phyloP scores from a whole-genome alignment of 2,888 invertebrate genomes.

The Standfussiana lucernea region DNA sequence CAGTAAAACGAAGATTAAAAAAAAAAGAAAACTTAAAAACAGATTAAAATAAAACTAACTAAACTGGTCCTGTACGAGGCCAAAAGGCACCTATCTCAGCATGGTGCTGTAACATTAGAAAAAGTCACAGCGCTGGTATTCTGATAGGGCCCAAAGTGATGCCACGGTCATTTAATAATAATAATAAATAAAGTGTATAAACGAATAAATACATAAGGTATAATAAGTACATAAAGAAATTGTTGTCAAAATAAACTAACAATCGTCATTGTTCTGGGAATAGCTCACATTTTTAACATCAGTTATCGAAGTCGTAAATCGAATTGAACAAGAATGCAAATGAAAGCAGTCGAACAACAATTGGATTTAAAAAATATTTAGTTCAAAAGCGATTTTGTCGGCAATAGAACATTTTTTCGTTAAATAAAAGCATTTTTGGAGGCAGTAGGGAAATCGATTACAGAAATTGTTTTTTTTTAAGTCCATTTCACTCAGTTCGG shows the following conservation, averaged over 20 bases:
- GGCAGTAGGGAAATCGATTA: neutral
- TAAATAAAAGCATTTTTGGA: neutral
- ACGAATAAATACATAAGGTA: no score
- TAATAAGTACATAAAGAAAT: no score
- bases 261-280: neutral
- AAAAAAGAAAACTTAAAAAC: no score
- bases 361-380: conserved; percentile 21
- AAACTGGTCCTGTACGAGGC: no score
- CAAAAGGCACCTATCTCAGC: no score
- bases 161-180: no score
- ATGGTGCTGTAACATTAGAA: no score
- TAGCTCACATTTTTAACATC: conserved; percentile 3
- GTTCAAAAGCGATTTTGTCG: neutral
- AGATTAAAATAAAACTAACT: no score
- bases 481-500: neutral
- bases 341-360: conserved; percentile 23
- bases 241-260: neutral
- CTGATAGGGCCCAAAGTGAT: no score
- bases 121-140: no score
- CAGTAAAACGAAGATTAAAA: no score
- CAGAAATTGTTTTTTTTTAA: neutral
- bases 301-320: conserved; percentile 11
- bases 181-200: no score
- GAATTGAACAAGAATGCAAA: conserved; percentile 27
- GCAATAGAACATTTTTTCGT: neutral